Evolutionary conservation across 2,797 vertebrate species (phyloP), one percentile per base, ranked within the genome.

Genomic region (Thaleichthys pacificus): DNA sequence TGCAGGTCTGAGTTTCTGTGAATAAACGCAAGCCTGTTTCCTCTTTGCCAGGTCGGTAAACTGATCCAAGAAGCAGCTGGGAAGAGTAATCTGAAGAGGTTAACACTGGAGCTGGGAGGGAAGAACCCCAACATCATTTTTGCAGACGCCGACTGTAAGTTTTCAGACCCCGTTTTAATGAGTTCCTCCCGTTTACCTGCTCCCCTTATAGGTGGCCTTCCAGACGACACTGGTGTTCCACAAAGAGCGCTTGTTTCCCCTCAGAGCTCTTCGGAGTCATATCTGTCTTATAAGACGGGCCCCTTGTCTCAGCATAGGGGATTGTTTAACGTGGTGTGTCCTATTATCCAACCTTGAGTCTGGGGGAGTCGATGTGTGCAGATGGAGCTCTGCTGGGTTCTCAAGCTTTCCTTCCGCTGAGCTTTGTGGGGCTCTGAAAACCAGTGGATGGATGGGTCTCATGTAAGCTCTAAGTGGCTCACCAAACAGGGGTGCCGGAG

Each of bases 71-170:
- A 99, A 95, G 96, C 97, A 89, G 96, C 98, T 87, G 98, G 97
- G 89, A 97, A 94, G 91, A 99, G 96, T 89, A 99, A 99, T 91
- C 91, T 99, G 93, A 99, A 99, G 93, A 95, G 96, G 94, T 96
- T 99, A 79, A 99, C 97, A 14, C 94, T 99, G 91, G 98, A 99
- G 89, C 93, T 99, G 74, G 98, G 98, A 89, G 98, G 98, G 77
- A 99, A 99, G 92, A 99, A 95, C 88, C 98, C 98, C 81, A 99
- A 99, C 91, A 98, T 99, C 87, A 97, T 99, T 91, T 99, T 99
- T 84, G 97, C 98, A 89, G 98, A 99, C 93, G 96, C 97, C 57
- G 97, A 99, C 85, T 91, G 98, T 99, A 94, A 96, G 97, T 95
- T 86, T 85, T 80, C 62, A 75, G 74, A 4, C 51, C 15, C 51